Percentiles rank a stretch among this genome's conserved stretches.
Conservation (phyloP, 2,888 invertebrate species). For the Ophion obscuratus region DNA sequence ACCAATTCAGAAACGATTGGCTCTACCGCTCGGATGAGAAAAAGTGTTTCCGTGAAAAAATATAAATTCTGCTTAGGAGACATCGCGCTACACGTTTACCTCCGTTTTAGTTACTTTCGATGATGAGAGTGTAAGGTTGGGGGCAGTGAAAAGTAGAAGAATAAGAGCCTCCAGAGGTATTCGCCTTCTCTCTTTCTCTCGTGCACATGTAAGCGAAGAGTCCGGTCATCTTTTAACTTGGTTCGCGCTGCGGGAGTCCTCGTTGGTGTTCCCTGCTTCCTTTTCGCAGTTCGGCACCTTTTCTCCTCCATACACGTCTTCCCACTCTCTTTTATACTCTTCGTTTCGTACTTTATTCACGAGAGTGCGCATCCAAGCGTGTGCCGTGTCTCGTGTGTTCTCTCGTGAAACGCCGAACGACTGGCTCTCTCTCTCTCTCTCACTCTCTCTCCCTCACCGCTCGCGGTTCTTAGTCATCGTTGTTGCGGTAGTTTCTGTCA, state of each 20-base stretch:
- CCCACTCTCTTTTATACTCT: slow-evolving; percentile 22
- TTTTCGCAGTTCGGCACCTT: slow-evolving; percentile 59
- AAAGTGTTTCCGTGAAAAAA: neutral
- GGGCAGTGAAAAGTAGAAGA: neutral
- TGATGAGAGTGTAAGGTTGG: neutral
- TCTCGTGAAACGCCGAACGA: slow-evolving; percentile 34
- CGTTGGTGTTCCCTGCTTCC: slow-evolving; percentile 44
- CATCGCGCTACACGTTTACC: neutral
- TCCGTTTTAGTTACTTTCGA: neutral
- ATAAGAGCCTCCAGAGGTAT: slow-evolving; percentile 11
- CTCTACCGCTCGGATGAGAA: too few relatives aligned
- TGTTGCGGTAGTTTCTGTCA: slow-evolving; percentile 44
- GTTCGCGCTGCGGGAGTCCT: slow-evolving; percentile 75
- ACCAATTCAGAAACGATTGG: neutral
- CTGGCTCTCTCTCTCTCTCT: slow-evolving; percentile 50
- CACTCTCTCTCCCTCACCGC: slow-evolving; percentile 34
- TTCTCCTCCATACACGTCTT: slow-evolving; percentile 33
- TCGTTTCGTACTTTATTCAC: neutral
- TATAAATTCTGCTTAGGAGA: neutral
- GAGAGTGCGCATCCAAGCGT: slow-evolving; percentile 30
- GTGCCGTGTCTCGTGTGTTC: slow-evolving; percentile 29
- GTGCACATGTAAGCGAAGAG: slow-evolving; percentile 28
- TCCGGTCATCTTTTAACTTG: slow-evolving; percentile 76
- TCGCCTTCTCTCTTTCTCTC: neutral
- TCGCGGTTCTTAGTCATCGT: slow-evolving; percentile 21